phyloP scores from a whole-genome alignment of 2,797 vertebrate species.

The Dicrostonyx torquatus region DNA sequence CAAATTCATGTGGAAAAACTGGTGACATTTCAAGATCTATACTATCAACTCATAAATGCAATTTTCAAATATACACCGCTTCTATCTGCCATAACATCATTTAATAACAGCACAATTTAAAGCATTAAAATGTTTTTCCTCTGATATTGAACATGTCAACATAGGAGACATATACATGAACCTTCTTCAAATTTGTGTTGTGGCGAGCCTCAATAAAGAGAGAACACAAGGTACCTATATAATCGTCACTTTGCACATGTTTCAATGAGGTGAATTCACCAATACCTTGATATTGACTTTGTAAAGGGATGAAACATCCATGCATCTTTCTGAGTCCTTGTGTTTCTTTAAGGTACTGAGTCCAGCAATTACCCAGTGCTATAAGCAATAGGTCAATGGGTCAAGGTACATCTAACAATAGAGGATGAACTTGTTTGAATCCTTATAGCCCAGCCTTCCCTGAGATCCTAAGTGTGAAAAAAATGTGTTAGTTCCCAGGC shows the following conservation, averaged over 20 bases:
- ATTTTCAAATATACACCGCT: constrained; percentile 72
- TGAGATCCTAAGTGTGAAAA: neutral
- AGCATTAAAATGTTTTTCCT: neutral
- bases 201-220: neutral
- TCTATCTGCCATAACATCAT: constrained; percentile 78
- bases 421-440: neutral
- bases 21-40: constrained; percentile 76
- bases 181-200: neutral
- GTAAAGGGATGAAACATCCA: neutral
- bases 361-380: neutral
- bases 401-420: neutral
- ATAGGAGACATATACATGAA: neutral
- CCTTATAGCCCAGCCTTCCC: neutral
- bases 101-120: constrained; percentile 76
- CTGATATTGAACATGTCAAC: neutral
- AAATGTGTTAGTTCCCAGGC: neutral
- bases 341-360: neutral
- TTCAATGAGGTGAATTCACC: neutral
- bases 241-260: neutral
- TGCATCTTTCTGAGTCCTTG: neutral
- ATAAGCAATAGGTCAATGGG: neutral
- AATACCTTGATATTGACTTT: neutral
- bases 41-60: constrained; percentile 69
- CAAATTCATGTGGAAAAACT: neutral
- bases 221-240: neutral